Percentiles rank a stretch among this genome's conserved stretches.
phyloP scores from a whole-genome alignment of 2,797 vertebrate genomes.

The Muraenolepis orangiensis region DNA sequence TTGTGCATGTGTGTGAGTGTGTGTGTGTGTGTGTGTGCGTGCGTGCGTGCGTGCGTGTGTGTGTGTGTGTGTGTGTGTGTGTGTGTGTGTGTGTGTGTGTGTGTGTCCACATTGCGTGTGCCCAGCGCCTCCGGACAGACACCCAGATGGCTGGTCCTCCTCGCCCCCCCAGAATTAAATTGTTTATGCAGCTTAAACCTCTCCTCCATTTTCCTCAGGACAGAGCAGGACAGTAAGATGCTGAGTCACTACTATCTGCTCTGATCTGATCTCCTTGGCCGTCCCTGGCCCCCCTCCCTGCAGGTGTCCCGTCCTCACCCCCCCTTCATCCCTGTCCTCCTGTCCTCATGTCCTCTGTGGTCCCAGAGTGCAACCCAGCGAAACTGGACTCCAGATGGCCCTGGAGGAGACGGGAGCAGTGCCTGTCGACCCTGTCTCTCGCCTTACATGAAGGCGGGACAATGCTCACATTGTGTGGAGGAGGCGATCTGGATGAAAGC shows the following conservation, averaged over 20 bases:
- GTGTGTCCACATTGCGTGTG: not conserved
- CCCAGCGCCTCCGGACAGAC: not conserved
- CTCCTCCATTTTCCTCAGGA: not conserved
- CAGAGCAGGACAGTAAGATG: conserved; percentile 12
- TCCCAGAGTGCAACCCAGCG: not conserved
- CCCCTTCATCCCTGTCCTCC: not conserved
- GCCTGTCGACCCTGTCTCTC: conserved; percentile 17
- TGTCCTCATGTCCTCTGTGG: conserved; percentile 31
- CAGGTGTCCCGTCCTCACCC: not conserved
- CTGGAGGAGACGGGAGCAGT: not conserved
- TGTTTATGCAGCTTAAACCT: not conserved
- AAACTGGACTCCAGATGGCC: conserved; percentile 30
- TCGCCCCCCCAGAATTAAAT: not conserved
- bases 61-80: not conserved
- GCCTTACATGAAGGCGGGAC: not conserved
- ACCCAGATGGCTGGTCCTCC: not conserved
- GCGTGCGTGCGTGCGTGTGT: not conserved
- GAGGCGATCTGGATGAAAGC: not conserved
- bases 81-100: not conserved
- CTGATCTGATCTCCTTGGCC: conserved; percentile 8
- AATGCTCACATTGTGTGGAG: not conserved
- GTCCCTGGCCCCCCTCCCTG: conserved; percentile 13
- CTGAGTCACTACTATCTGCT: conserved; percentile 40
- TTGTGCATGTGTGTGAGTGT: not conserved
- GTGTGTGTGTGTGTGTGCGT: not conserved